Base-by-base conservation (phyloP, 2,888 invertebrate species). In the Tipula unca region DNA sequence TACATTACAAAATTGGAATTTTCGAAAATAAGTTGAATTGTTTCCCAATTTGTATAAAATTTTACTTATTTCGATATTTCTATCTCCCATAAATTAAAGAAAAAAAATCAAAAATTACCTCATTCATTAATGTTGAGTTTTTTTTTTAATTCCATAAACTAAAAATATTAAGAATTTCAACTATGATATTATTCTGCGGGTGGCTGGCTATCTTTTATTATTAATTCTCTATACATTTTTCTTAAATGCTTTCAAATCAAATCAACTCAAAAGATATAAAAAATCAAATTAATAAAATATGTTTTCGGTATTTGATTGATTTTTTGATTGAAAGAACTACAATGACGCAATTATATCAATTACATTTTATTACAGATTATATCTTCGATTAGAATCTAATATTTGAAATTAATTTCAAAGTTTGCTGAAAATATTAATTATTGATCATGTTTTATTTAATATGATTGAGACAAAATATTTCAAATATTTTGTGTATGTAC, bases 141-240 rank as follows among this genome's bases (percentile, higher is more conserved):
- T 69, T 69, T 69, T 69, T 69, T 25, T 3, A 69, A 69, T 69
- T 69, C 69, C 69, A 69, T n/a, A 69, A 69, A 69, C 25, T 69
- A 25, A 69, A 69, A 69, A 8, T 69, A 69, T 69, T 69, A 25
- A 25, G 69, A 69, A 69, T 69, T 69, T 25, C 6, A 69, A 69
- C 69, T 69, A 69, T 69, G 69, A 25, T 69, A 69, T 69, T 69
- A 69, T 69, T 69, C 69, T 69, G 69, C 69, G 69, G 69, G 69
- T 69, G 69, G 69, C 69, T 69, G 69, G 69, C 69, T 69, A 69
- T 69, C 69, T 69, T 69, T 69, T 69, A 69, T 69, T 69, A 69
- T 69, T 25, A 69, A 25, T 69, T 69, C 69, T 69, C 69, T 69
- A 69, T 10, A 10, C 69, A 69, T 69, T 69, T 69, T 69, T 69